Evolutionary conservation across 2,888 invertebrate genomes (phyloP).

Genomic region (Ophion obscuratus): DNA sequence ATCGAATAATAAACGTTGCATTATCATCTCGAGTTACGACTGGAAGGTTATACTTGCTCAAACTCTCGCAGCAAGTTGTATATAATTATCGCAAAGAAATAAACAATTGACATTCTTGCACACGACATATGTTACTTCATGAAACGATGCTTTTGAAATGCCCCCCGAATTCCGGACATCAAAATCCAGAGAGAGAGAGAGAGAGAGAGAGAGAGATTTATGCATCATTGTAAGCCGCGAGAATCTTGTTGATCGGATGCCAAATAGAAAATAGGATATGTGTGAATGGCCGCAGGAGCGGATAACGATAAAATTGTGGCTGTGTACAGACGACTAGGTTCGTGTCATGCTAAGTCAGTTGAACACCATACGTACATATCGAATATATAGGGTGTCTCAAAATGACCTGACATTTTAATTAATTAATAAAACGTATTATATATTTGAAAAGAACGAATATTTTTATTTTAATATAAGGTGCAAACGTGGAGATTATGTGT

Average conservation of each 20-base stretch:
- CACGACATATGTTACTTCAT: not conserved
- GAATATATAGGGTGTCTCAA: not conserved
- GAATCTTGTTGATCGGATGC: conserved; percentile 65
- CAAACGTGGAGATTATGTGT: too few relatives aligned
- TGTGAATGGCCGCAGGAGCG: conserved; percentile 60
- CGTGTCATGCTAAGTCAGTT: not conserved
- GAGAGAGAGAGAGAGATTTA: conserved; percentile 3
- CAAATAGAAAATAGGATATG: conserved; percentile 65
- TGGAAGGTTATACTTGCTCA: not conserved
- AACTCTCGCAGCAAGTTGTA: too few relatives aligned
- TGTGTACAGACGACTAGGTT: not conserved
- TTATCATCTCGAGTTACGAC: not conserved
- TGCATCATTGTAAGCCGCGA: conserved; percentile 44
- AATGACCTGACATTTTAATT: too few relatives aligned
- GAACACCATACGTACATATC: not conserved
- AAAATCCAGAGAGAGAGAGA: not conserved
- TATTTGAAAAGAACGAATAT: too few relatives aligned
- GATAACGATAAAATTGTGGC: conserved; percentile 10
- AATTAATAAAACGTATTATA: too few relatives aligned
- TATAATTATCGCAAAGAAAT: not conserved
- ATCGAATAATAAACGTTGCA: not conserved
- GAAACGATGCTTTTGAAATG: conserved; percentile 25
- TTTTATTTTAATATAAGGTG: too few relatives aligned
- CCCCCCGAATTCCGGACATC: conserved; percentile 18
- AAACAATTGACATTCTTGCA: conserved; percentile 10